Conservation (phyloP, 1,140 invertebrate genomes). For the Hydropsyche tenuis region DNA sequence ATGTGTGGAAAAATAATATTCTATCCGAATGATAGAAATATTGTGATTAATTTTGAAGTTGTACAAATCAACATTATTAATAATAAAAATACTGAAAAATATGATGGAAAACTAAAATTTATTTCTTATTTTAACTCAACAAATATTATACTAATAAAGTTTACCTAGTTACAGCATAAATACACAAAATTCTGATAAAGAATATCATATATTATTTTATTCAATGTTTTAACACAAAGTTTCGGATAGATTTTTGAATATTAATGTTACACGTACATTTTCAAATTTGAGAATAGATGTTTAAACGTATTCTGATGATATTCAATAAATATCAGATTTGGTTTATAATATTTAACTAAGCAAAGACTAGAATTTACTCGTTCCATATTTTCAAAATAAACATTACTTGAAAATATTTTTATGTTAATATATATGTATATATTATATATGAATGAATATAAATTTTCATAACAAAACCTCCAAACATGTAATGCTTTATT, state of each 20-base stretch:
- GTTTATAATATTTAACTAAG: neutral
- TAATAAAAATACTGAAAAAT: constrained; percentile 1
- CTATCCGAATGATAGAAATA: too few species aligned
- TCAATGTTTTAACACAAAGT: neutral
- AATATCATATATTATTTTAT: neutral
- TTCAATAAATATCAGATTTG: constrained; percentile 3
- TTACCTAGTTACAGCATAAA: neutral
- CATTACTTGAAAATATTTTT: constrained; percentile 40
- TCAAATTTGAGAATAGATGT: neutral
- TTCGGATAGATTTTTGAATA: constrained; percentile 37
- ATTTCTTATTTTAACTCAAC: constrained; percentile 18
- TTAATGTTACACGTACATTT: neutral
- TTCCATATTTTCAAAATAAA: constrained; percentile 48
- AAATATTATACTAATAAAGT: constrained; percentile 1
- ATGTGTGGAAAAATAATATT: too few species aligned
- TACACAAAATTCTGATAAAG: constrained; percentile 2
- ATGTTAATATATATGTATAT: constrained; percentile 36
- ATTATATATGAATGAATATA: neutral
- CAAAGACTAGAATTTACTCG: constrained; percentile 50
- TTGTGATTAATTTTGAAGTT: too few species aligned
- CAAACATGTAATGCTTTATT: neutral
- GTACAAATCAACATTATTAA: neutral
- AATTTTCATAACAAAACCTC: constrained; percentile 4
- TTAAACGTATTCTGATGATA: too few species aligned
- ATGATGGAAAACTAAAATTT: constrained; percentile 15